A percentile compares a stretch with the other conserved stretches of the same genome.
phyloP scores from a whole-genome alignment of 1,140 invertebrate genomes.

The Papilio polyxenes region DNA sequence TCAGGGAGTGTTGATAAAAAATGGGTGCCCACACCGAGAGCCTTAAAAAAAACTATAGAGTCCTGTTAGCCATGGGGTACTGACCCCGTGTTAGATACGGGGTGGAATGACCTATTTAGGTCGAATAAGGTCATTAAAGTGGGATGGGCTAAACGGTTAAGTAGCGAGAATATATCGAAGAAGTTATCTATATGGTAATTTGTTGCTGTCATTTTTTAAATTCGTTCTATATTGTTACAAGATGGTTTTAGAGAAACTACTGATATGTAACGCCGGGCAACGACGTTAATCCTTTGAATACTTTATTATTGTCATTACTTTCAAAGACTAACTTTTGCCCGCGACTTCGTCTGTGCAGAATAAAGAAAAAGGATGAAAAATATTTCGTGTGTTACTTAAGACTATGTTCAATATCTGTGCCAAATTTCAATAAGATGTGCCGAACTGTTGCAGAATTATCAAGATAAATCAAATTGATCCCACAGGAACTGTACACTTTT shows the following conservation, averaged over 20 bases:
- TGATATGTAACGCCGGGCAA: neutral
- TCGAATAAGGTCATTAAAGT: constrained; percentile 71
- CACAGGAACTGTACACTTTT: too few species aligned
- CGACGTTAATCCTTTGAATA: neutral
- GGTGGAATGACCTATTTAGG: constrained; percentile 77
- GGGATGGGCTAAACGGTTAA: constrained; percentile 34
- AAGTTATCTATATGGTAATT: constrained; percentile 19
- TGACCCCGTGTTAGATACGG: constrained; percentile 58
- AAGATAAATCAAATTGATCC: too few species aligned
- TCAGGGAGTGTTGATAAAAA: constrained; percentile 72
- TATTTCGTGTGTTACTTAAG: too few species aligned
- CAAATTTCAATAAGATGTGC: too few species aligned
- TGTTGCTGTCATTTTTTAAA: constrained; percentile 29
- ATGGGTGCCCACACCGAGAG: constrained; percentile 58
- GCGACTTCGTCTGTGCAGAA: too few species aligned
- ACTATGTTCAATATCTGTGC: too few species aligned
- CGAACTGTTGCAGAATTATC: too few species aligned
- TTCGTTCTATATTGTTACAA: neutral
- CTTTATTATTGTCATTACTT: neutral
- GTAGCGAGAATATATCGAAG: constrained; percentile 18
- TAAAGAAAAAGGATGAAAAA: too few species aligned
- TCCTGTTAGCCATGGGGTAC: constrained; percentile 74
- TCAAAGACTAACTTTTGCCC: neutral
- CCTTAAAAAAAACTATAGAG: constrained; percentile 64
- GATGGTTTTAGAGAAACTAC: neutral